These are phyloP conservation scores for Ophioninae sp. DNA, from an alignment of 2,888 invertebrate species.

Conservation along the genomic window DNA sequence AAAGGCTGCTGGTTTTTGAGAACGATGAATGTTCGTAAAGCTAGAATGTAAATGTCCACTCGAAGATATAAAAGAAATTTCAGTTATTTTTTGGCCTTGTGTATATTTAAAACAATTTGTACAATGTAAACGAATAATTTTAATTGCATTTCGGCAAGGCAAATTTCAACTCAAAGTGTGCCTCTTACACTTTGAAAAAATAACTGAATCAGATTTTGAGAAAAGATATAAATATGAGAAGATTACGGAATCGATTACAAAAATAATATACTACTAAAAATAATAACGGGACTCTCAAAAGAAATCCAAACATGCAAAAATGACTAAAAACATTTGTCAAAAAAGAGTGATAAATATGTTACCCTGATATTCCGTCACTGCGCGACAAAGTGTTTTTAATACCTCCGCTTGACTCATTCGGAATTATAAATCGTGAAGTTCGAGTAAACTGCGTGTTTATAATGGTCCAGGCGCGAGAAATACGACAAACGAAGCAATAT, in stretches of 20 bases:
- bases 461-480: conserved; percentile 45
- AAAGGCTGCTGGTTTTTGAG: no score
- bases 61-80: not conserved
- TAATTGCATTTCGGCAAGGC: not conserved
- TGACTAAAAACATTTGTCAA: not conserved
- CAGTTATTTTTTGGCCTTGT: not conserved
- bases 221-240: not conserved
- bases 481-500: conserved; percentile 60
- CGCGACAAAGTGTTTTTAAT: conserved; percentile 24
- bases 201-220: not conserved
- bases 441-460: conserved; percentile 57
- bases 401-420: conserved; percentile 37
- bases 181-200: not conserved
- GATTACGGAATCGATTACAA: not conserved
- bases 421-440: conserved; percentile 39
- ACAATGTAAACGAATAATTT: no score
- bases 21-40: no score
- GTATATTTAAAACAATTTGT: no score
- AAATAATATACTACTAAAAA: not conserved
- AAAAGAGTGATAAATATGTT: not conserved
- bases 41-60: no score
- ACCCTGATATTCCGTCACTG: not conserved
- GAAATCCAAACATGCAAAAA: not conserved
- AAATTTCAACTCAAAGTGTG: not conserved
- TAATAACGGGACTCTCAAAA: not conserved